These are phyloP conservation scores for Muscina levida DNA, from an alignment of 2,888 invertebrate genomes.

Conservation along the genomic window DNA sequence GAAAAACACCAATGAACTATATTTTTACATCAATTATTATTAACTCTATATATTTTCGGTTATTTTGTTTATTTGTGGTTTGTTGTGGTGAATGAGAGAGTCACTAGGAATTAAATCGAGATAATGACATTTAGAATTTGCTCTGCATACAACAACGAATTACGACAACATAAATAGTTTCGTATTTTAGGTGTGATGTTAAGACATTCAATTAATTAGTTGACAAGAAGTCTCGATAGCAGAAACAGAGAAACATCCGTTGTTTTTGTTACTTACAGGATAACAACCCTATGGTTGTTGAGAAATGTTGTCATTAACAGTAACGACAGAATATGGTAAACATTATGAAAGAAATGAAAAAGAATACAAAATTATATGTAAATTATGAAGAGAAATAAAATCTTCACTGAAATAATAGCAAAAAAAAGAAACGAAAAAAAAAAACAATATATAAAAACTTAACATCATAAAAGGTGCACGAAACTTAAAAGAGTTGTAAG, in stretches of 20 bases:
- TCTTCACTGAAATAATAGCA: constrained; percentile 6
- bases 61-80: constrained; percentile 21
- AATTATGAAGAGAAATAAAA: constrained; percentile 27
- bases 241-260: constrained; percentile 1
- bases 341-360: constrained; percentile 59
- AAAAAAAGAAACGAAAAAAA: constrained; percentile 23
- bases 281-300: constrained; percentile 55
- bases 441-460: constrained; percentile 22
- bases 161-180: too few species aligned
- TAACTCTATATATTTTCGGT: constrained; percentile 37
- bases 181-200: constrained; percentile 41
- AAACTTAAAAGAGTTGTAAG: constrained; percentile 51
- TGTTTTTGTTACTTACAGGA: constrained; percentile 61
- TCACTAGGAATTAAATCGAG: background rate
- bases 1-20: constrained; percentile 34
- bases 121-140: constrained; percentile 17
- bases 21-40: constrained; percentile 35
- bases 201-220: constrained; percentile 55
- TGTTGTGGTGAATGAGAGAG: background rate
- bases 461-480: constrained; percentile 59
- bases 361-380: constrained; percentile 40
- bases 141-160: constrained; percentile 62
- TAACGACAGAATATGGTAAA: constrained; percentile 22
- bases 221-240: constrained; percentile 1
- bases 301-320: background rate